Evolutionary conservation across 2,888 invertebrate species (phyloP).

Genomic region (Tenodera sinensis): DNA sequence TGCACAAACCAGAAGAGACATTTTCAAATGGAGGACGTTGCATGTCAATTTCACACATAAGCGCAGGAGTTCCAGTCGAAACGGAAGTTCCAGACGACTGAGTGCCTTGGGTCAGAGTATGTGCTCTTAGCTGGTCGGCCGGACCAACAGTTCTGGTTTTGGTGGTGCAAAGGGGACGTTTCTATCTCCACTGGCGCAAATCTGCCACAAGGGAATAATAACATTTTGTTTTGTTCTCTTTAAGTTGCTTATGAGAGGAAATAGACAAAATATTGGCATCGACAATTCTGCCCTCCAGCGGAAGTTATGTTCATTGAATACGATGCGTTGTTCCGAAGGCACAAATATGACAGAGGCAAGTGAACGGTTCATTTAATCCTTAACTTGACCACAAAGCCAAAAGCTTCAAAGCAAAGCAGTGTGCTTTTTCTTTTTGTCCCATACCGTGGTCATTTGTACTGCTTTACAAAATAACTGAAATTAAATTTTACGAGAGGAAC

Average conservation of each 20-base stretch:
- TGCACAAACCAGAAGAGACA: too few relatives aligned
- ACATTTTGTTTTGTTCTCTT: not conserved
- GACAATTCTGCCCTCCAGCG: not conserved
- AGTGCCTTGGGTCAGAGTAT: too few relatives aligned
- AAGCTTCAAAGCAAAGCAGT: not conserved
- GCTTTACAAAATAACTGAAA: too few relatives aligned
- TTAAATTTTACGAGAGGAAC: too few relatives aligned
- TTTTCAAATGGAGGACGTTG: too few relatives aligned
- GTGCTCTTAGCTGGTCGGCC: too few relatives aligned
- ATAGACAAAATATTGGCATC: not conserved
- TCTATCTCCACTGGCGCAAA: not conserved
- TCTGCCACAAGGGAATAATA: not conserved
- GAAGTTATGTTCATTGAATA: not conserved
- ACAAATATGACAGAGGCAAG: not conserved
- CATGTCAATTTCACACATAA: too few relatives aligned
- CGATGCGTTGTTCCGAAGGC: not conserved
- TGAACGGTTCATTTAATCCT: not conserved
- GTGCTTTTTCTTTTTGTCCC: not conserved
- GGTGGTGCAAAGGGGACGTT: not conserved
- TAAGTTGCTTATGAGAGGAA: not conserved
- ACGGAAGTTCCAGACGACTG: too few relatives aligned
- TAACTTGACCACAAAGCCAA: not conserved
- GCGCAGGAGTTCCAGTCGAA: too few relatives aligned
- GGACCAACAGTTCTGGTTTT: not conserved
- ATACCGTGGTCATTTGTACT: too few relatives aligned